Percentiles rank a stretch among this genome's conserved stretches.
Evolutionary conservation across 2,797 vertebrate genomes (phyloP).

Genomic region (Cryptoblepharus egeriae): DNA sequence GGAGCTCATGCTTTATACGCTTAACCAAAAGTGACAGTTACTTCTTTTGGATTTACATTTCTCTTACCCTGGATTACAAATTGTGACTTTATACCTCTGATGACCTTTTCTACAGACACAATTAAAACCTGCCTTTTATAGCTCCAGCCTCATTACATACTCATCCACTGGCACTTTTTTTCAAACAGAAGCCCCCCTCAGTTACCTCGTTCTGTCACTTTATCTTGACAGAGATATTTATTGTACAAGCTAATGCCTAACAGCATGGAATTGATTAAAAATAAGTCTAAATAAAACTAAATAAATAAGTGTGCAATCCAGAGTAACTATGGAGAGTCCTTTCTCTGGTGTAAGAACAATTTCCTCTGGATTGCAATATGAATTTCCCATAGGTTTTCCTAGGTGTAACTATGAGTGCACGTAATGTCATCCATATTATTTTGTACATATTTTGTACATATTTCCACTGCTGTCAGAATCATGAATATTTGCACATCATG

Average conservation of each 20-base stretch:
- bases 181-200: constrained; percentile 17
- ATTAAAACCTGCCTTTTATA: constrained; percentile 62
- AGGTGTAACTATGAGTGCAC: too few species aligned
- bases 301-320: too few species aligned
- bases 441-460: constrained; percentile 20
- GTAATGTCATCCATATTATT: too few species aligned
- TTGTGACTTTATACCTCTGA: constrained; percentile 27
- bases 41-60: constrained; percentile 67
- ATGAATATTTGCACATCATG: constrained; percentile 28
- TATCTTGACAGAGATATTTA: constrained; percentile 46
- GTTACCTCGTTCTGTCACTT: constrained; percentile 49
- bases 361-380: too few species aligned
- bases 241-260: constrained; percentile 46
- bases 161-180: constrained; percentile 42
- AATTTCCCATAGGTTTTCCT: too few species aligned
- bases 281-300: too few species aligned
- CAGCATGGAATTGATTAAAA: constrained; percentile 22
- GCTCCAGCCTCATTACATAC: constrained; percentile 46
- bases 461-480: constrained; percentile 24
- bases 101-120: constrained; percentile 57
- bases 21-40: constrained; percentile 74
- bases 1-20: constrained; percentile 74
- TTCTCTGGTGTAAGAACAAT: too few species aligned
- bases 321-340: too few species aligned
- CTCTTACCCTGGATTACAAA: constrained; percentile 51